Conservation (phyloP, 1,140 invertebrate species). For the Oedothorax gibbosus region DNA sequence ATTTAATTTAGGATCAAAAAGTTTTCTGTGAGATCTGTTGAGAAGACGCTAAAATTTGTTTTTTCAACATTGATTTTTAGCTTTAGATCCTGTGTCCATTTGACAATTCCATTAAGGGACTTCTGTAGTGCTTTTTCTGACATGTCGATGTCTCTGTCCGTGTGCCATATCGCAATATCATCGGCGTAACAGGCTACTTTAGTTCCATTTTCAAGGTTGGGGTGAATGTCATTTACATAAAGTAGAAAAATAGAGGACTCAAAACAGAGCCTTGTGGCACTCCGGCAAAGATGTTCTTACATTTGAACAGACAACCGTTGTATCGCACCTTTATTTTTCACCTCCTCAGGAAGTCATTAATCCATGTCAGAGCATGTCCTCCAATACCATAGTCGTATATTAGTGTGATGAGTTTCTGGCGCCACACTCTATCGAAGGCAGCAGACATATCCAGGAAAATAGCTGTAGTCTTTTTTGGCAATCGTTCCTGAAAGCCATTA, state of each 20-base stretch:
- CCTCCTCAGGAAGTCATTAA: constrained; percentile 22
- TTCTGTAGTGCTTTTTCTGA: not conserved
- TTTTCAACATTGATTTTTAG: too few relatives aligned
- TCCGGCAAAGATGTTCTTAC: not conserved
- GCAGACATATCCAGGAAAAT: constrained; percentile 28
- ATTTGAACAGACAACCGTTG: not conserved
- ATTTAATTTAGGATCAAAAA: not conserved
- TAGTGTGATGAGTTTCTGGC: constrained; percentile 11
- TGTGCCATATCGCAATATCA: too few relatives aligned
- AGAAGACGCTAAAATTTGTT: too few relatives aligned
- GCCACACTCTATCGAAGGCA: constrained; percentile 31
- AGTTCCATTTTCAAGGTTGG: not conserved
- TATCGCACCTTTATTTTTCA: constrained; percentile 21
- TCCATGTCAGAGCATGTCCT: constrained; percentile 18
- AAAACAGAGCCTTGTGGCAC: constrained; percentile 1
- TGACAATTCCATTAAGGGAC: not conserved
- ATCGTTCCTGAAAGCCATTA: constrained; percentile 1
- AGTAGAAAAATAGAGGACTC: not conserved
- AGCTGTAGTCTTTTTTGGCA: not conserved
- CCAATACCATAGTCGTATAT: not conserved
- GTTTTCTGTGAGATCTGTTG: too few relatives aligned
- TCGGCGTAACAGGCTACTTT: too few relatives aligned
- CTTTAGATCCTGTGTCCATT: not conserved
- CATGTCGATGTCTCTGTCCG: too few relatives aligned
- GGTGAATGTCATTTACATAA: constrained; percentile 1